phyloP scores from a whole-genome alignment of 2,113 vertebrate genomes.

The Morone saxatilis region DNA sequence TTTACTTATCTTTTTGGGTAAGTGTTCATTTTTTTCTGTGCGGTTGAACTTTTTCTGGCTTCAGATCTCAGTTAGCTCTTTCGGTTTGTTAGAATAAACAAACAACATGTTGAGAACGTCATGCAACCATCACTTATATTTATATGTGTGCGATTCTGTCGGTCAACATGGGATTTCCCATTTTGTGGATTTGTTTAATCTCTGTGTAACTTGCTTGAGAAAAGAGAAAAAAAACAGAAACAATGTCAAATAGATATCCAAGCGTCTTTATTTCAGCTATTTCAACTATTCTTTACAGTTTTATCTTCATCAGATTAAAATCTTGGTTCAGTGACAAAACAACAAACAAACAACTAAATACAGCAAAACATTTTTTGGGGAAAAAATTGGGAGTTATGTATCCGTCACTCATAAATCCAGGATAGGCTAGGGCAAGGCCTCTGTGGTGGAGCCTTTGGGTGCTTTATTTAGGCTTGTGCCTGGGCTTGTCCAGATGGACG shows the following conservation, averaged over 20 bases:
- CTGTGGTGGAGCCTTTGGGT: slow-evolving; percentile 53
- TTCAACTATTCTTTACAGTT: slow-evolving; percentile 22
- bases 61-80: background rate
- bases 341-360: background rate
- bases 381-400: background rate
- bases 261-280: slow-evolving; percentile 59
- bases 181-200: background rate
- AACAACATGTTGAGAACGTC: slow-evolving; percentile 35
- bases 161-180: background rate
- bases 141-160: background rate
- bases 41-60: slow-evolving; percentile 45
- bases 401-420: slow-evolving; percentile 55
- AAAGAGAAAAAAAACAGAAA: slow-evolving; percentile 19
- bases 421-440: slow-evolving; percentile 37
- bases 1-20: slow-evolving; percentile 51
- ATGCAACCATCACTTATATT: slow-evolving; percentile 23
- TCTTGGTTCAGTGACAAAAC: background rate
- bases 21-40: slow-evolving; percentile 32
- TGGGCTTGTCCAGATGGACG: slow-evolving; percentile 50
- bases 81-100: slow-evolving; percentile 39
- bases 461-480: slow-evolving; percentile 66
- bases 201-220: background rate
- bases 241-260: slow-evolving; percentile 1
- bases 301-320: background rate
- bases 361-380: background rate